Conservation (phyloP, 2,888 invertebrate species). For the Mallateleia sp. region DNA sequence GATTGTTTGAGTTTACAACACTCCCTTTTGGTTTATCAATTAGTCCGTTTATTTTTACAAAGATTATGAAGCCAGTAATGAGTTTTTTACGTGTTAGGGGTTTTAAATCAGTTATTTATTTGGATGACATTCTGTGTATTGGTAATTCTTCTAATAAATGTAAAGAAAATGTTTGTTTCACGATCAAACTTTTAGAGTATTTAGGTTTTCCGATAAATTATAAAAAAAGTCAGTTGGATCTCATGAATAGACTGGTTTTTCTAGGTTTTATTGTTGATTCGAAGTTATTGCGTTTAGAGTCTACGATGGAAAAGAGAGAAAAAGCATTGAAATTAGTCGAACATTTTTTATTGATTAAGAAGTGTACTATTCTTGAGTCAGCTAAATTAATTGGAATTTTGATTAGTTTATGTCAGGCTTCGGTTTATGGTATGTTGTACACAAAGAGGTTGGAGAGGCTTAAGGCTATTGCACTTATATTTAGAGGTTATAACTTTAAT, state of each 20-base stretch:
- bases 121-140: slow-evolving; percentile 35
- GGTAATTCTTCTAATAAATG: slow-evolving; percentile 7
- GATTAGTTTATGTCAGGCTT: slow-evolving; percentile 23
- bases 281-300: slow-evolving; percentile 10
- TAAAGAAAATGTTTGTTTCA: neutral
- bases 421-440: slow-evolving; percentile 42
- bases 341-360: neutral
- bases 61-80: slow-evolving; percentile 38
- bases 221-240: slow-evolving; percentile 21
- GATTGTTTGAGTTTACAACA: slow-evolving; percentile 36
- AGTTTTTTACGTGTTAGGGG: slow-evolving; percentile 17
- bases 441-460: slow-evolving; percentile 34
- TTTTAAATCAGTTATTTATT: slow-evolving; percentile 28
- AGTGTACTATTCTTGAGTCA: slow-evolving; percentile 14
- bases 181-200: neutral
- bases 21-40: slow-evolving; percentile 5
- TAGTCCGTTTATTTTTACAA: slow-evolving; percentile 45
- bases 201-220: slow-evolving; percentile 48
- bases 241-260: too few relatives aligned
- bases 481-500: slow-evolving; percentile 20
- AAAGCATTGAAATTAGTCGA: slow-evolving; percentile 9
- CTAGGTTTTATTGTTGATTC: slow-evolving; percentile 36
- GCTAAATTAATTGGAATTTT: slow-evolving; percentile 36
- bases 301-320: slow-evolving; percentile 4
- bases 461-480: slow-evolving; percentile 19